phyloP scores from a whole-genome alignment of 2,797 vertebrate species.

The Chaetophractus vellerosus region DNA sequence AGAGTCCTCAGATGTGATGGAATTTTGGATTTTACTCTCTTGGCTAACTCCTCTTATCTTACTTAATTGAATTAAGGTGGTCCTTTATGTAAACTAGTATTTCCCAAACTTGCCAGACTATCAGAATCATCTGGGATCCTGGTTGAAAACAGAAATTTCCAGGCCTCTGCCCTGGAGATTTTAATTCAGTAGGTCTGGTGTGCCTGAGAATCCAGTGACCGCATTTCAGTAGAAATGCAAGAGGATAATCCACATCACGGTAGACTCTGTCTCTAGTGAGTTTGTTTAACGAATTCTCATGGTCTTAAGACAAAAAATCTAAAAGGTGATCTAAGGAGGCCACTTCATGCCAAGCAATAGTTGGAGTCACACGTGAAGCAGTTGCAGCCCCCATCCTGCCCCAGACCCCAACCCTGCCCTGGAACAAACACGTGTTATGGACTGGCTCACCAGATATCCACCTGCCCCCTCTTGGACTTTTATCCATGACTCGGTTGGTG shows the following conservation, averaged over 20 bases:
- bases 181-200: too few relatives aligned
- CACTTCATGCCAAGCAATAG: too few relatives aligned
- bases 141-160: not conserved
- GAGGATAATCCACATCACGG: not conserved
- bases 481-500: too few relatives aligned
- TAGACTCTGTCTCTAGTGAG: not conserved
- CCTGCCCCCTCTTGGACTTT: too few relatives aligned
- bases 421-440: too few relatives aligned
- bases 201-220: not conserved
- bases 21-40: not conserved
- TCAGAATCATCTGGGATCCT: not conserved
- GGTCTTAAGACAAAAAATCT: too few relatives aligned
- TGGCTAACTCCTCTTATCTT: not conserved
- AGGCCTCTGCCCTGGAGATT: not conserved
- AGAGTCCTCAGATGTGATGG: not conserved
- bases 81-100: not conserved
- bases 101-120: not conserved
- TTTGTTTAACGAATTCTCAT: too few relatives aligned
- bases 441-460: too few relatives aligned
- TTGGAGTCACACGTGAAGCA: too few relatives aligned
- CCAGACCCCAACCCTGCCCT: too few relatives aligned
- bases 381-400: too few relatives aligned
- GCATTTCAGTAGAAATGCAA: not conserved
- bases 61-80: not conserved
- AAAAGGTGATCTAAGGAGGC: too few relatives aligned